These are phyloP conservation scores for Hemibagrus wyckioides DNA, from an alignment of 2,113 vertebrate species.

Conservation along the genomic window DNA sequence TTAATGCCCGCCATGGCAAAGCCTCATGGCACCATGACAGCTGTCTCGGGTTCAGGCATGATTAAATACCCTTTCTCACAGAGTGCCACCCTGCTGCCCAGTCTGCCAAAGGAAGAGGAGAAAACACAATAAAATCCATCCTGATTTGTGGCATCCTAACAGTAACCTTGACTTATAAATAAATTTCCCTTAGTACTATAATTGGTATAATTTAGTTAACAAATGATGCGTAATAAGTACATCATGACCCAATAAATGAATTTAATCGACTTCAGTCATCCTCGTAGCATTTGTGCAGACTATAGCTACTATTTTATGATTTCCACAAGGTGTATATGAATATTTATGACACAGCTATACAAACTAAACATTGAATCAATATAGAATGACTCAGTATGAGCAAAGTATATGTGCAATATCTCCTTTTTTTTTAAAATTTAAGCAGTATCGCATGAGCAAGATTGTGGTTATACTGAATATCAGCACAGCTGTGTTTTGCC, in stretches of 20 bases:
- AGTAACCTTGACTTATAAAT: slow-evolving; percentile 26
- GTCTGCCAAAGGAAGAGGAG: slow-evolving; percentile 18
- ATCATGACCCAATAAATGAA: background rate
- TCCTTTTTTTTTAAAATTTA: background rate
- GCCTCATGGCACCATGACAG: slow-evolving; percentile 45
- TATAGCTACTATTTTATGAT: background rate
- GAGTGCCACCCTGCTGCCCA: slow-evolving; percentile 39
- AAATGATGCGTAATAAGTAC: background rate
- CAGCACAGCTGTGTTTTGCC: background rate
- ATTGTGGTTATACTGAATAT: background rate
- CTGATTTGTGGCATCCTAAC: background rate
- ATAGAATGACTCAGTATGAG: background rate
- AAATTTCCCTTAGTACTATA: background rate
- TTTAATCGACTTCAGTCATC: background rate
- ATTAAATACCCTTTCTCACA: slow-evolving; percentile 44
- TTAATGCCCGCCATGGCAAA: slow-evolving; percentile 35
- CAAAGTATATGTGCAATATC: no score
- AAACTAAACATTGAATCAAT: background rate
- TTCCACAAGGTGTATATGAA: background rate
- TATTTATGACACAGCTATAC: background rate
- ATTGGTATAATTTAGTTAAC: background rate
- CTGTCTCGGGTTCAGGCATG: slow-evolving; percentile 45
- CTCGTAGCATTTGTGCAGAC: background rate
- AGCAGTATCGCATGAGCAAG: background rate
- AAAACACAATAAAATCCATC: background rate